Percentiles rank a stretch among this genome's conserved stretches.
Evolutionary conservation across 2,113 vertebrate species (phyloP).

Genomic region (Sclerurus mexicanus): DNA sequence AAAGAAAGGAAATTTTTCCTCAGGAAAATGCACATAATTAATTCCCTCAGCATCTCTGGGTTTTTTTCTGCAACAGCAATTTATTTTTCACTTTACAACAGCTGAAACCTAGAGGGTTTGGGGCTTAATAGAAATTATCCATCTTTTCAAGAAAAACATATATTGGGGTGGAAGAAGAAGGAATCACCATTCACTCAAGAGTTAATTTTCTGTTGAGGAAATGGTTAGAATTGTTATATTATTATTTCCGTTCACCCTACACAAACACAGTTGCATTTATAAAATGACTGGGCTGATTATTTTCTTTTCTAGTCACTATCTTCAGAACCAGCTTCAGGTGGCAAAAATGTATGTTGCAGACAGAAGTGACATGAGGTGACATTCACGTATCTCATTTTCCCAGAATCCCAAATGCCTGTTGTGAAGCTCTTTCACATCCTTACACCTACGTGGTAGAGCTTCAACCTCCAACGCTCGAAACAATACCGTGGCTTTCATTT

Average conservation of each 20-base stretch:
- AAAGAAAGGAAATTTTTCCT: background rate
- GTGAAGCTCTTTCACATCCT: background rate
- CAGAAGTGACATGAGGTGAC: background rate
- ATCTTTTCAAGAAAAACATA: background rate
- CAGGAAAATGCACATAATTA: background rate
- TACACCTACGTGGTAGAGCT: fast-evolving
- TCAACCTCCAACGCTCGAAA: background rate
- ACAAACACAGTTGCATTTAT: background rate
- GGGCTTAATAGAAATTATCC: background rate
- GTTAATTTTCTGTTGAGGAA: background rate
- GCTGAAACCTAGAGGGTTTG: background rate
- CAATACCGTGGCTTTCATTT: background rate
- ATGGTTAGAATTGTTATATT: background rate
- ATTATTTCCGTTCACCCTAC: background rate
- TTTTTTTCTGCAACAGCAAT: background rate
- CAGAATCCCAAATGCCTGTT: background rate
- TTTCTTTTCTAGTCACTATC: background rate
- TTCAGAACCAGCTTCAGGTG: background rate
- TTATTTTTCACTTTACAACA: conserved; percentile 3
- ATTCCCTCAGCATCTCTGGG: background rate
- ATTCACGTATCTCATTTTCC: background rate
- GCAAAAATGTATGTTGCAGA: background rate
- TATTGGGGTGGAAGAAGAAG: background rate
- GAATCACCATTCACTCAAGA: background rate
- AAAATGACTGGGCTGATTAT: background rate